Evolutionary conservation across 92 coral and sea anemone species (phyloP), one percentile per base, ranked within the genome.

Genomic region (Palythoa caribaeorum): DNA sequence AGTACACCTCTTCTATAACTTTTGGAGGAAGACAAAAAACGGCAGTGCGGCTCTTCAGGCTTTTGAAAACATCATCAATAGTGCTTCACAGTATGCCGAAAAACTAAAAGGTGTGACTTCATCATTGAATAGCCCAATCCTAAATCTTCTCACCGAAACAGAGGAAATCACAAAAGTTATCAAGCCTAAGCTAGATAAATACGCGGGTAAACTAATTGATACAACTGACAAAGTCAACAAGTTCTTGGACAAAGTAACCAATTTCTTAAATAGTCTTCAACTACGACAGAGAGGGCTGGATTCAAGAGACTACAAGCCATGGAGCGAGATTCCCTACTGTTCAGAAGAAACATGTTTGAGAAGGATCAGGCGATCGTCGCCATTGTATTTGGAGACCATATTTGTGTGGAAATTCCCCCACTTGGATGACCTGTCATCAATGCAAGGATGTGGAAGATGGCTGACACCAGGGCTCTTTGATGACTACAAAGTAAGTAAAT

Each of bases 321-420:
- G 98, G 98, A 86, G 88, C 17, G 87, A 87, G 47, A 92, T 92
- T 81, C 86, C 98, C 9, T 92, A 95, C 85, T 97, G 99, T 80
- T 97, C 99, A 0, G 92, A 77, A 14, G 96, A 93, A 2, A 93
- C 88, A 4, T 97, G 99, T 77, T 62, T 97, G 35, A 90, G 99
- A 63, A 73, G 81, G 0, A 50, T 97, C n/a, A 85, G 94, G 52
- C 91, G 99, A 35, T 94, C 99, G 1, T 94, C 99, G 14, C 79
- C 92, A 9, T 93, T 91, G 21, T 97, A 97, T 74, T 90, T 89
- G 9, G 86, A 85, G 3, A 94, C 93, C 12, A 89, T 95, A 35
- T 97, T 97, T 72, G 87, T 95, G 9, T 97, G 99, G 99, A 97
- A 94, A 84, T 97, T 90, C 74, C 98, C 98, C n/a, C 99, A 97